Evolutionary conservation across 2,888 invertebrate genomes (phyloP), one percentile per base, ranked within the genome.

Genomic region (Cactoblastis cactorum): DNA sequence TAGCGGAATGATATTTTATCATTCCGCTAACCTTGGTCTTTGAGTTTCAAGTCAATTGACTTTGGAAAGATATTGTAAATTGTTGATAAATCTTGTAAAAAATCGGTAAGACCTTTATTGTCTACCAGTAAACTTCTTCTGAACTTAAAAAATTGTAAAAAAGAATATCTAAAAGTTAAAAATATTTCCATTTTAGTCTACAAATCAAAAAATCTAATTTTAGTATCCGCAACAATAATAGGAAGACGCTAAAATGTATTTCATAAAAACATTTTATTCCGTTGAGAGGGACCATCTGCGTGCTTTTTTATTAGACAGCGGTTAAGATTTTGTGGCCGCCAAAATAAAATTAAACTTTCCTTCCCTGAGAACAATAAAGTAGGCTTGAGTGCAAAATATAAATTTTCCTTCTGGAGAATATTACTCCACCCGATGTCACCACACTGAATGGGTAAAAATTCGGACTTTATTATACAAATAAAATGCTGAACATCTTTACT

Each of bases 341-440:
- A 39, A 49, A 39, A 49, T 39, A 49, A 49, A 49, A 49, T 39
- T 39, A 41, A 49, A 39, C 33, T 41, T 12, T 11, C 33, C 35
- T 22, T 41, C 22, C 33, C 18, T 17, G 5, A 33, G 41, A 34
- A 41, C 41, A 33, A 49, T 49, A 49, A 41, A 41, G 33, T 18
- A 33, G 28, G 24, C 37, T 24, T 15, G 24, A 17, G 17, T n/a
- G 47, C 24, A 48, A 48, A 48, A 28, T 48, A 28, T 48, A 37
- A 37, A 48, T 48, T 48, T 37, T 48, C 37, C 28, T 47, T 22
- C 24, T 38, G 37, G 37, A 28, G 28, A 38, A 48, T 48, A 37
- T 48, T 48, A n/a, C 47, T 24, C 9, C 17, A n/a, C 19, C 45
- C 43, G 43, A 43, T 43, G 43, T 43, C 43, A 43, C 24, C 39